Evolutionary conservation across 2,888 invertebrate genomes (phyloP).

Genomic region (Chrysolina oricalcia): DNA sequence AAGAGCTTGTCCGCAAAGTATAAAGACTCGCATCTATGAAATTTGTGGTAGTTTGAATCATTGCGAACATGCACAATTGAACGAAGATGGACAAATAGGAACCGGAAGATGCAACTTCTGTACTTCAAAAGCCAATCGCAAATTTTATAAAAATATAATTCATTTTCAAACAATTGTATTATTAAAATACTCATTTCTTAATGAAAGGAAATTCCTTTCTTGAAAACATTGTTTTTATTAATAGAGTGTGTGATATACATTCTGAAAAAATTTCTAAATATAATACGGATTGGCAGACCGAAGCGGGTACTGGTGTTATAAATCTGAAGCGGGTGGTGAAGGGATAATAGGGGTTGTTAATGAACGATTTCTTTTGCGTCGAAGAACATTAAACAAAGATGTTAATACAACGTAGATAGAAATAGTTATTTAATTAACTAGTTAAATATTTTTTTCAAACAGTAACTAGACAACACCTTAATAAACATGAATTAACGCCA

Average conservation of each 20-base stretch:
- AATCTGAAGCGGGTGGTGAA: too few species aligned
- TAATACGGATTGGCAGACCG: constrained; percentile 6
- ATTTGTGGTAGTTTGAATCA: constrained; percentile 1
- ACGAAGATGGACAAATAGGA: constrained; percentile 2
- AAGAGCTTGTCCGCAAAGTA: neutral
- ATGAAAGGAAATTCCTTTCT: neutral
- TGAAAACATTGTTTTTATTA: neutral
- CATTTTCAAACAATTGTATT: neutral
- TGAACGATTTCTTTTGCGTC: too few species aligned
- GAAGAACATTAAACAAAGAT: too few species aligned
- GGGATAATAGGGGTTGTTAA: too few species aligned
- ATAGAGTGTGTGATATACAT: too few species aligned
- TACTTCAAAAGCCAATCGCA: too few species aligned
- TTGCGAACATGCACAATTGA: neutral
- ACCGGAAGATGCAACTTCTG: neutral
- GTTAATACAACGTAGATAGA: too few species aligned
- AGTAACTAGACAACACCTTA: too few species aligned
- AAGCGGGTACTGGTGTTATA: too few species aligned
- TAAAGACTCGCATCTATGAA: neutral
- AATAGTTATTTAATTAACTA: too few species aligned
- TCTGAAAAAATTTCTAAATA: neutral
- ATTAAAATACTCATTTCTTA: neutral
- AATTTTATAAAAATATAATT: neutral
- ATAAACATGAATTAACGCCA: too few species aligned
- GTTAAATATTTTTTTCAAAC: too few species aligned